These are phyloP conservation scores for Drosophila persimilis DNA, from an alignment of 1,140 invertebrate genomes.

Conservation along the genomic window DNA sequence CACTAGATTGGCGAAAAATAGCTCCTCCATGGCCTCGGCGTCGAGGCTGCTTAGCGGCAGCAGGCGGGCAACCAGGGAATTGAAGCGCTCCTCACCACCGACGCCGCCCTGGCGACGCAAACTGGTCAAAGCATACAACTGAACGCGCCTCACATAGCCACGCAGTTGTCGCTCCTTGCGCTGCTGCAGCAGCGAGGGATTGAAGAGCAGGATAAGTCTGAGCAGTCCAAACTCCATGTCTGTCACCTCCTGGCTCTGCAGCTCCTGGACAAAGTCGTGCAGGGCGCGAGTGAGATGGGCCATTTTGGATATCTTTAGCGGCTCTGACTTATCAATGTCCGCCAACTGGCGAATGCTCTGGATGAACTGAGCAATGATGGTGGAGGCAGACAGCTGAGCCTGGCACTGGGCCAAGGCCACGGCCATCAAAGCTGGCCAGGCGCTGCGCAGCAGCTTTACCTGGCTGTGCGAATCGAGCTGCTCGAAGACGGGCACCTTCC, in stretches of 20 bases:
- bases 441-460: constrained; percentile 91
- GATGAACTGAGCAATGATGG: constrained; percentile 92
- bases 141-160: constrained; percentile 72
- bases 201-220: constrained; percentile 92
- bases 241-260: constrained; percentile 89
- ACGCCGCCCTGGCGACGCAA: constrained; percentile 45
- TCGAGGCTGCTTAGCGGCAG: constrained; percentile 91
- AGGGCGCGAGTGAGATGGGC: constrained; percentile 92
- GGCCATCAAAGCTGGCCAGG: constrained; percentile 97
- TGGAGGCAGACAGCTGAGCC: constrained; percentile 90
- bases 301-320: constrained; percentile 89
- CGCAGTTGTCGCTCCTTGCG: constrained; percentile 63
- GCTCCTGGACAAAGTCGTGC: constrained; percentile 90
- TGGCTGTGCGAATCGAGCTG: constrained; percentile 92
- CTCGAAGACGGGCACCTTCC: constrained; percentile 92
- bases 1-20: constrained; percentile 95
- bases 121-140: constrained; percentile 65
- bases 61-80: constrained; percentile 86
- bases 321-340: constrained; percentile 87
- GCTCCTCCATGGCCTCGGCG: constrained; percentile 92
- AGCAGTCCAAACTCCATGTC: constrained; percentile 94
- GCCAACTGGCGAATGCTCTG: constrained; percentile 86
- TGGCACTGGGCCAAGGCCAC: constrained; percentile 94
- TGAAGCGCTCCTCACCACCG: constrained; percentile 65
- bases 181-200: constrained; percentile 63